Conservation (phyloP, 2,888 invertebrate genomes). For the Pteria penguin region DNA sequence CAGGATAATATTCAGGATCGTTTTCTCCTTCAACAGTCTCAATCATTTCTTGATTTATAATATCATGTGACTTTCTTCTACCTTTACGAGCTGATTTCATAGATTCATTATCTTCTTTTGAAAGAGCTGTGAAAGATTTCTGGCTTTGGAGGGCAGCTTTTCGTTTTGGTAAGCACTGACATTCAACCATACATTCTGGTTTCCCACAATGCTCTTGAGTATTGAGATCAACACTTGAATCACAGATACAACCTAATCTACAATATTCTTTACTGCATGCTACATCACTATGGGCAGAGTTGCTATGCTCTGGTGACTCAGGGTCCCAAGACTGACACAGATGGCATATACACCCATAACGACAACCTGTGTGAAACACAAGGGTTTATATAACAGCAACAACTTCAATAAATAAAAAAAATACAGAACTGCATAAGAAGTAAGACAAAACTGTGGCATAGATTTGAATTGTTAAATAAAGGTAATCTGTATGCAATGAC, state of each 20-base stretch:
- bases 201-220: slow-evolving; percentile 59
- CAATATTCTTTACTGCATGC: slow-evolving; percentile 75
- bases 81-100: not conserved
- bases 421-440: too few relatives aligned
- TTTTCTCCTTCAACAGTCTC: not conserved
- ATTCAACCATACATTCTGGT: slow-evolving; percentile 64
- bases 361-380: slow-evolving; percentile 62
- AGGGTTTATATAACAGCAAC: too few relatives aligned
- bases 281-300: not conserved
- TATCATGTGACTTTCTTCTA: not conserved
- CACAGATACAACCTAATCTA: slow-evolving; percentile 75
- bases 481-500: too few relatives aligned
- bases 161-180: slow-evolving; percentile 50
- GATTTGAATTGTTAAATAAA: too few relatives aligned
- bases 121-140: not conserved
- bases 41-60: not conserved
- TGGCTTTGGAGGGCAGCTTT: not conserved
- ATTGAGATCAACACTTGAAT: slow-evolving; percentile 54
- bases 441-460: too few relatives aligned
- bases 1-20: not conserved
- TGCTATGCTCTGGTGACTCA: slow-evolving; percentile 47
- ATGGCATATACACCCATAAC: slow-evolving; percentile 76
- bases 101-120: too few relatives aligned
- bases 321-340: slow-evolving; percentile 65
- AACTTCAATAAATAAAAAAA: too few relatives aligned